These are phyloP conservation scores for Callopanchax toddi DNA, from an alignment of 2,113 vertebrate genomes.

Conservation along the genomic window DNA sequence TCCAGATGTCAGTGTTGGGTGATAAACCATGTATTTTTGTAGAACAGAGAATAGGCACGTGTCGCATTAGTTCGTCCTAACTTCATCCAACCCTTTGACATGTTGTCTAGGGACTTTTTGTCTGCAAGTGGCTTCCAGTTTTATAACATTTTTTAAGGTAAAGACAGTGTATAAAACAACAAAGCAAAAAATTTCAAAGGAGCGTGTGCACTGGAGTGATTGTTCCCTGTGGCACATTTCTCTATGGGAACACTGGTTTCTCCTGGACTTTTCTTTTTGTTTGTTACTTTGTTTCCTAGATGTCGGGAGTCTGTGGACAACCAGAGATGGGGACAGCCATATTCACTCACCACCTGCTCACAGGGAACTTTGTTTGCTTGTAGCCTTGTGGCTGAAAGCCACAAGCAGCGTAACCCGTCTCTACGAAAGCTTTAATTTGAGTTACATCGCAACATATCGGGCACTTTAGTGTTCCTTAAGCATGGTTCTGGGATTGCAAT, in stretches of 20 bases:
- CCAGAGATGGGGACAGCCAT: constrained; percentile 68
- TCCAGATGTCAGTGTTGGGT: constrained; percentile 78
- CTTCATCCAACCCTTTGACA: constrained; percentile 60
- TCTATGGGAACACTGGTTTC: constrained; percentile 61
- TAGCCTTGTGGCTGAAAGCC: constrained; percentile 52
- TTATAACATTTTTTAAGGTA: constrained; percentile 76
- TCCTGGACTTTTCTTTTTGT: constrained; percentile 29
- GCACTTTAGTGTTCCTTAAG: constrained; percentile 65
- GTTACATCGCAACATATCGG: constrained; percentile 65
- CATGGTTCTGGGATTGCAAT: constrained; percentile 76
- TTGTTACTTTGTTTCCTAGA: constrained; percentile 19
- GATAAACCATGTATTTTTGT: constrained; percentile 79
- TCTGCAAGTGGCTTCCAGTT: constrained; percentile 82
- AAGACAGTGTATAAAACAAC: constrained; percentile 66
- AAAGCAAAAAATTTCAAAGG: constrained; percentile 74
- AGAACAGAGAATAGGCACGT: constrained; percentile 70
- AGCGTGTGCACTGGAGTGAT: constrained; percentile 64
- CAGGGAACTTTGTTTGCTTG: constrained; percentile 53
- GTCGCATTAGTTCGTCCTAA: constrained; percentile 68
- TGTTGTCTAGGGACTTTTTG: constrained; percentile 69
- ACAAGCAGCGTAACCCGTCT: constrained; percentile 47
- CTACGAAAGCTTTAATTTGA: constrained; percentile 76
- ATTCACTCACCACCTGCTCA: constrained; percentile 60
- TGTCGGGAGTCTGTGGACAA: constrained; percentile 47
- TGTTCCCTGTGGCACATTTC: constrained; percentile 69